Evolutionary conservation across 37 sponge, comb jelly and placozoan genomes (phyloP), one percentile per base, ranked within the genome.

Genomic region (Beroe ovata): DNA sequence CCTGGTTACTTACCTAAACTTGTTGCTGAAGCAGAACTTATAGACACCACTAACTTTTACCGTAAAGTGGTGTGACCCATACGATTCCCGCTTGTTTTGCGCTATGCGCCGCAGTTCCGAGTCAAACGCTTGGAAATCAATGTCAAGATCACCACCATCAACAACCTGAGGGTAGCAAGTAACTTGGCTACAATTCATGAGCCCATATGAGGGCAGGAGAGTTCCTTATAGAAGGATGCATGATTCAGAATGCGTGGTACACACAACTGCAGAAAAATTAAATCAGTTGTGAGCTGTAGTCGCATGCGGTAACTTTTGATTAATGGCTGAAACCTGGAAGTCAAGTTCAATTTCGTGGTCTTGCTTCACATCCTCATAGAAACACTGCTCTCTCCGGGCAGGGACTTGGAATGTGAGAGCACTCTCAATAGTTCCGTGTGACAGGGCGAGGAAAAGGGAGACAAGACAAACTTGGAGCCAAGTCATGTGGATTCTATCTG

Each of bases 381-480:
- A 77, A 42, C 84, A 77, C 84, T 77, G 84, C 47, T 77, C 84
- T 26, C 41, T 77, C 38, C 84, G 3, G 11, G 84, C 47, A 16
- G 84, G 84, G 11, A 77, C 84, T 42, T 77, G 84, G 47, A 77
- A 77, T 30, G 54, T 77, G 28, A 77, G 84, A 19, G 84, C 84
- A 40, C 36, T 77, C 41, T 77, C 84, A 22, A 77, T 8, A 41
- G 84, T 32, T 11, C 28, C 54, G 23, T 6, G 35, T 30, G 84
- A 21, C 3, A 71, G 36, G 8, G 71, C 2, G 8, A 71, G 71
- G 71, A 71, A 18, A 29, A 18, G 29, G 36, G 71, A 3, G 36
- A 71, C 8, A 2, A 36, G n/a, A n/a, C n/a, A n/a, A n/a, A n/a
- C n/a, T n/a, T n/a, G 59, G 59, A 58, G 59, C 16, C 16, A 18